Evolutionary conservation across 2,113 vertebrate genomes (phyloP), one percentile per base, ranked within the genome.

Genomic region (Bujurquina vittata): DNA sequence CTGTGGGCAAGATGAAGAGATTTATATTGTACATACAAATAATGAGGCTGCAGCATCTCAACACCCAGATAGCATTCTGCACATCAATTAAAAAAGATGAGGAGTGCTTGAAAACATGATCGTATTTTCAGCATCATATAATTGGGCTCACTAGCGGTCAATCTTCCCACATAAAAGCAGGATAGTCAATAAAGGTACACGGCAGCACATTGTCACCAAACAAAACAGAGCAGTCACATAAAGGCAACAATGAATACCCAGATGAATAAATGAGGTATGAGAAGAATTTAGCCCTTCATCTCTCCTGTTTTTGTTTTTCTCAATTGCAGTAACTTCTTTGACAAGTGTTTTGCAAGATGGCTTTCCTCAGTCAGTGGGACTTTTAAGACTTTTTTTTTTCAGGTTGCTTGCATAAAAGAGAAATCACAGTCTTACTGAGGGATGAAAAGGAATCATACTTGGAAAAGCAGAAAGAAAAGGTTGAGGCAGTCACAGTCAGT

Each of bases 201-300:
- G 23, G 59, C 54, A 57, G 40, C 22, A 18, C 2, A 20, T 75
- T 43, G 63, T 86, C 52, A 56, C 31, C 10, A 35, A 79, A 78
- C 79, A 85, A 75, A 87, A 84, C 65, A 35, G 79, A 79, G 65
- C 83, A 85, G 60, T 61, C 79, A 69, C 35, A 78, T 10, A 56
- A 18, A 73, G 23, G 54, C 29, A 75, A 18, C 75, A 75, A n/a
- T 35, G 17, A 80, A 78, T 26, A 52, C 54, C 52, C 23, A 3
- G 31, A 63, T 58, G 49, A 75, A 59, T 52, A 57, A 72, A 84
- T 57, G 22, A 79, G 29, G 23, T 1, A 33, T 40, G 78, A 81
- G 52, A 65, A 63, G 18, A 31, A 56, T 5, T 33, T 5, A 18
- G 43, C 73, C 61, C 56, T 49, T 65, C 49, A 60, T 76, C 12